Base-by-base conservation (phyloP, 2,888 invertebrate genomes). In the Belgica antarctica region DNA sequence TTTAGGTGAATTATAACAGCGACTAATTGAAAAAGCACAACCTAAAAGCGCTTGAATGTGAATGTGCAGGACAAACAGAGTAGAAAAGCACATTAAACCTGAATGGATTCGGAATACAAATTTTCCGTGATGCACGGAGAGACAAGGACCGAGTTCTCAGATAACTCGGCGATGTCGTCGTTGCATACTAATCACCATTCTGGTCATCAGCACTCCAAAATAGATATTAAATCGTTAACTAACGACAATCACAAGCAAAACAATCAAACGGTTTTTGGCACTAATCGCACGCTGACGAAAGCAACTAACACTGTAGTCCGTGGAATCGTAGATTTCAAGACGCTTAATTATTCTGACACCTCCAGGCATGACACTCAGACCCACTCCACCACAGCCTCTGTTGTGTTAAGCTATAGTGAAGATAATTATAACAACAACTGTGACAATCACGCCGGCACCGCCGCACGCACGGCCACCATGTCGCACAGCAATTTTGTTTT, bases 21-120 rank as follows among this genome's bases (percentile, higher is more conserved):
- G 15, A 65, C 65, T 47, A 65, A 65, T 47, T 47, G 47, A 65
- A 65, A 65, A 65, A 62, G n/a, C 34, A 62, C 24, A 27, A 15
- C 27, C 15, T 8, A 15, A 46, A 5, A 46, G 12, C 46, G 27
- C 25, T 27, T 59, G 59, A 59, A 59, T 59, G 59, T 59, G 25
- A 59, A 59, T 24, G n/a, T 15, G 27, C 25, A 52, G 5, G 52
- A 36, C 8, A 12, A 62, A 27, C 15, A 31, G 10, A 31, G 22
- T n/a, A 15, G 28, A 27, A 61, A n/a, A n/a, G n/a, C n/a, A 41
- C 36, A 65, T 52, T 12, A 19, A 52, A 12, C 27, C 46, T 65
- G 47, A 65, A 65, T 65, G 65, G 47, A 46, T 36, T 41, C 47
- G 12, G 65, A 65, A 65, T 65, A 47, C 19, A 65, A 65, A 65